These are phyloP conservation scores for Xenotilapia flavipinnis DNA, from an alignment of 2,113 vertebrate genomes.

Conservation along the genomic window DNA sequence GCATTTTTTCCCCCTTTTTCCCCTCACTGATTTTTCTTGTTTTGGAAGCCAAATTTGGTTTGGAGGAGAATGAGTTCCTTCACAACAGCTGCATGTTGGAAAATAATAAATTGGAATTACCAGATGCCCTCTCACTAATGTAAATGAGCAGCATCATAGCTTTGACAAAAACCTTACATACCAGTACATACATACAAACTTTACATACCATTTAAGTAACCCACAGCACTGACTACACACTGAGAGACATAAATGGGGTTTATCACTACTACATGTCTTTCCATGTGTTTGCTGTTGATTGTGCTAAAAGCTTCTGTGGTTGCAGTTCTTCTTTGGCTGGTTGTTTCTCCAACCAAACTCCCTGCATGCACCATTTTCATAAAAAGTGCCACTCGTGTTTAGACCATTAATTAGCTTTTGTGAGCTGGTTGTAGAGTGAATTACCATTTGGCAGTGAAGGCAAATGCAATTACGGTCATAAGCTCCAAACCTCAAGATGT, in stretches of 20 bases:
- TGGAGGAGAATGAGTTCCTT: neutral
- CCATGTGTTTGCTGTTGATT: neutral
- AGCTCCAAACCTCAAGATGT: neutral
- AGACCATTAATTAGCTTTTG: neutral
- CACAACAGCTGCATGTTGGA: neutral
- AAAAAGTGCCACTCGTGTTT: neutral
- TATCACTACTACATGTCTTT: neutral
- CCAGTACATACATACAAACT: neutral
- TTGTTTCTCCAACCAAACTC: neutral
- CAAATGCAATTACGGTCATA: neutral
- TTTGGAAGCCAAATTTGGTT: neutral
- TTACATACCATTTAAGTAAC: neutral
- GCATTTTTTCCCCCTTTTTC: rapidly evolving
- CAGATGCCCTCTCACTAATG: neutral
- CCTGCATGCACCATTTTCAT: neutral
- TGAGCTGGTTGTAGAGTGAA: neutral
- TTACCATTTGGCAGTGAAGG: neutral
- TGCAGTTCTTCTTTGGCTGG: neutral
- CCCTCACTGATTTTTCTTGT: neutral
- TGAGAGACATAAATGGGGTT: neutral
- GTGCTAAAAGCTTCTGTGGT: neutral
- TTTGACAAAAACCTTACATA: neutral
- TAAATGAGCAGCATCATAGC: neutral
- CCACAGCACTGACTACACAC: neutral
- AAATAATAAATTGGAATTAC: neutral